Percentiles rank a stretch among this genome's conserved stretches.
These are phyloP conservation scores for Orchestes rusci DNA, from an alignment of 2,888 invertebrate species.

Conservation along the genomic window DNA sequence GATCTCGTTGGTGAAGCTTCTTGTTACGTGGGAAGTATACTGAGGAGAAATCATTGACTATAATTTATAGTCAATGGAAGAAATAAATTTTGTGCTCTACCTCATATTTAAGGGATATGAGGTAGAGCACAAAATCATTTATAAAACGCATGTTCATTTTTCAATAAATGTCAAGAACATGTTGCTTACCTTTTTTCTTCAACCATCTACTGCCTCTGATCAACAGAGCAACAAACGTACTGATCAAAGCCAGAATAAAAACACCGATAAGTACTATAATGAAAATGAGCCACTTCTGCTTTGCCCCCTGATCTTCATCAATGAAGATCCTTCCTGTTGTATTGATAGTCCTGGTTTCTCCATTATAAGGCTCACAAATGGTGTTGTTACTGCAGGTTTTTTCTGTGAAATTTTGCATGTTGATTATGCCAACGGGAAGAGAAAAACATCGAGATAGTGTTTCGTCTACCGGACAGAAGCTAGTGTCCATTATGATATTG, in stretches of 20 bases:
- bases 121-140: no score
- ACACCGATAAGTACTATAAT: conserved; percentile 45
- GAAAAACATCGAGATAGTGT: conserved; percentile 58
- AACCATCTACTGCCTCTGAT: conserved; percentile 53
- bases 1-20: no score
- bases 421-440: conserved; percentile 55
- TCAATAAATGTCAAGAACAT: no score
- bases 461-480: conserved; percentile 55
- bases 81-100: no score
- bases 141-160: no score
- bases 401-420: conserved; percentile 55
- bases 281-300: conserved; percentile 35
- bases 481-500: conserved; percentile 47
- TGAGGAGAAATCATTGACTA: no score
- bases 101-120: no score
- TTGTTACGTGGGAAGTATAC: no score
- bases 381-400: conserved; percentile 52
- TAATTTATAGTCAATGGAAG: no score
- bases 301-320: conserved; percentile 30
- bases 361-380: conserved; percentile 53
- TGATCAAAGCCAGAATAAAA: conserved; percentile 49
- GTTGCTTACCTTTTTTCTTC: conserved; percentile 43
- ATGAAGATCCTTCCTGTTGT: conserved; percentile 36
- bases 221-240: conserved; percentile 49
- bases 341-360: conserved; percentile 39